Evolutionary conservation across 2,797 vertebrate genomes (phyloP).

Genomic region (Lacerta agilis): DNA sequence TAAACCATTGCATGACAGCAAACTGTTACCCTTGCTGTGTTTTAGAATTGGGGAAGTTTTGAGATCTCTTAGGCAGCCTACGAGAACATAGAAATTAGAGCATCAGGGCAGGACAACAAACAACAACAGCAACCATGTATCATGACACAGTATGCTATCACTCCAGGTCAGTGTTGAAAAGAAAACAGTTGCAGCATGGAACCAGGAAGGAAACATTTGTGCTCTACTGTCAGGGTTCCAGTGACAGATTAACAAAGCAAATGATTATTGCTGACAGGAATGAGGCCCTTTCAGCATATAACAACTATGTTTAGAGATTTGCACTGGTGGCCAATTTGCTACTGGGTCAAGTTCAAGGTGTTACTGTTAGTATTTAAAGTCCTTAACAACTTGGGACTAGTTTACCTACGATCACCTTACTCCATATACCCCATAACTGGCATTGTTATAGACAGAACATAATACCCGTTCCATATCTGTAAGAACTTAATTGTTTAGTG

Average conservation of each 20-base stretch:
- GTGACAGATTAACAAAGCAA: background rate
- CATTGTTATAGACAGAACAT: no score
- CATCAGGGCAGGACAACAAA: background rate
- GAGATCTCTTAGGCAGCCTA: background rate
- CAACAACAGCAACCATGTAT: background rate
- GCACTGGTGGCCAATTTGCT: no score
- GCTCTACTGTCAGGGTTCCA: background rate
- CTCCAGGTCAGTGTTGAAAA: background rate
- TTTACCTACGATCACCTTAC: no score
- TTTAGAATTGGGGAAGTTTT: background rate
- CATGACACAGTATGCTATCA: background rate
- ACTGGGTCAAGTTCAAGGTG: no score
- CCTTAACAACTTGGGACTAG: no score
- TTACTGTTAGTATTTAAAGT: no score
- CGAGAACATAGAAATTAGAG: background rate
- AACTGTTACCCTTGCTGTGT: background rate
- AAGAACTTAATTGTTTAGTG: no score
- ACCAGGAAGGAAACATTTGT: background rate
- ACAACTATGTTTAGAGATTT: no score
- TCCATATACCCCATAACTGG: no score
- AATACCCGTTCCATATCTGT: no score
- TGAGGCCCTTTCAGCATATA: no score
- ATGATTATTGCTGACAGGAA: background rate
- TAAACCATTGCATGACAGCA: background rate
- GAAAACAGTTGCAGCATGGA: background rate